Evolutionary conservation across 92 coral and sea anemone genomes (phyloP).

Genomic region (Actinostola sp.): DNA sequence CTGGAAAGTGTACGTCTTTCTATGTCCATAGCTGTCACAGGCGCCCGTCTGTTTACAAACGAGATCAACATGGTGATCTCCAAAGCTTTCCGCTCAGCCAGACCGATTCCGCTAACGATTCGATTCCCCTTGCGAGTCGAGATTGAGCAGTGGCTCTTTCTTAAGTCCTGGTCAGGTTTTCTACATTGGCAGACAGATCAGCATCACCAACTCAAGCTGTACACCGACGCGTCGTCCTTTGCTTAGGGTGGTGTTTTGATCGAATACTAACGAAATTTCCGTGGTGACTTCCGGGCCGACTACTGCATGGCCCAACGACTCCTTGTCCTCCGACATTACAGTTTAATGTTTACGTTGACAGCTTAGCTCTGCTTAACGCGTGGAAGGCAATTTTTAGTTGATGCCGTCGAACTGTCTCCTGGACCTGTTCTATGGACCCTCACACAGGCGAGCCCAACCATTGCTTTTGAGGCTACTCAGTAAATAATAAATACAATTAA

Average conservation of each 20-base stretch:
- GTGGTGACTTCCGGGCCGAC: too few species aligned
- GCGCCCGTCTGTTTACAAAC: conserved; percentile 40
- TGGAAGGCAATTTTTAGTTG: too few species aligned
- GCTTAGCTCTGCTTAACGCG: conserved; percentile 4
- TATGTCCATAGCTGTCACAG: conserved; percentile 45
- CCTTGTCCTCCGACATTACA: conserved; percentile 30
- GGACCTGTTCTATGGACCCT: too few species aligned
- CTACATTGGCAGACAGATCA: conserved; percentile 42
- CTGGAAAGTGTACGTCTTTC: conserved; percentile 38
- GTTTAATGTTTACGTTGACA: conserved; percentile 45
- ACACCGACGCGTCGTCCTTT: conserved; percentile 34
- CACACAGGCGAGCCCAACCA: too few species aligned
- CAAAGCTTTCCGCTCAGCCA: conserved; percentile 11
- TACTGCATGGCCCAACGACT: conserved; percentile 36
- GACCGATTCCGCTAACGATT: conserved; percentile 12
- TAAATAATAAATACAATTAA: too few species aligned
- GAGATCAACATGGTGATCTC: conserved; percentile 48
- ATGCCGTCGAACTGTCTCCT: too few species aligned
- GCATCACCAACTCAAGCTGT: conserved; percentile 20
- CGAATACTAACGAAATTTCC: conserved; percentile 7
- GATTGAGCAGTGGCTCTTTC: conserved; percentile 40
- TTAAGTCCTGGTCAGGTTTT: conserved; percentile 37
- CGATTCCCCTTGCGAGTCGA: conserved; percentile 15
- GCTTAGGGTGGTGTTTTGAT: conserved; percentile 44
- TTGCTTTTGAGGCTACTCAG: too few species aligned